These are phyloP conservation scores for Rhynchopsitta pachyrhyncha DNA, from an alignment of 2,113 vertebrate genomes.

Conservation along the genomic window DNA sequence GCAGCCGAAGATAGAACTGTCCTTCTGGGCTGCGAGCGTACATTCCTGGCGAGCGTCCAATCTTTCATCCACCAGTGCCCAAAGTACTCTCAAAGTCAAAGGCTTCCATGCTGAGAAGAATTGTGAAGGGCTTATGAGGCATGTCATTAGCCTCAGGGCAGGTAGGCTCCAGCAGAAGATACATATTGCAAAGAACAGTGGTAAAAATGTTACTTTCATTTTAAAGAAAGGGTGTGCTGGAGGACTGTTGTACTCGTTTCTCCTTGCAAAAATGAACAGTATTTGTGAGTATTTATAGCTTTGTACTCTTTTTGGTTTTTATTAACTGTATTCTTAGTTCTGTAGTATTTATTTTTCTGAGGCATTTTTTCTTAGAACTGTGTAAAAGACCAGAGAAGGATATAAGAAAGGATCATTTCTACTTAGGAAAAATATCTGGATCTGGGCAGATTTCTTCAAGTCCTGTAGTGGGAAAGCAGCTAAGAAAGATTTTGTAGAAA, in stretches of 20 bases:
- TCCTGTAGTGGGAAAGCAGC: background rate
- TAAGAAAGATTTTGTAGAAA: background rate
- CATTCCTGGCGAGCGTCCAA: background rate
- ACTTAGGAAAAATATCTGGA: background rate
- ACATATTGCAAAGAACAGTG: background rate
- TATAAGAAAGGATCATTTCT: background rate
- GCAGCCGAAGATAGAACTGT: background rate
- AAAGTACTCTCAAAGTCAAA: background rate
- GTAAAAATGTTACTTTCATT: background rate
- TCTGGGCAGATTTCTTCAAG: background rate
- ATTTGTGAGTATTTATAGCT: background rate
- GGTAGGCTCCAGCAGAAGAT: background rate
- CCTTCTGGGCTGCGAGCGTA: background rate
- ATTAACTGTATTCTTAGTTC: background rate
- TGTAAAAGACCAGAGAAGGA: background rate
- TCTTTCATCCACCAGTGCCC: background rate
- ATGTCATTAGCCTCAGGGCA: background rate
- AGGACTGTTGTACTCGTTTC: background rate
- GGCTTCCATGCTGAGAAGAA: background rate
- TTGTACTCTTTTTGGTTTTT: background rate
- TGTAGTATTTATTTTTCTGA: background rate
- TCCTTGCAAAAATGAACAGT: background rate
- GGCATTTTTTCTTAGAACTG: background rate
- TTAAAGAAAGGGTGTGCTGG: background rate
- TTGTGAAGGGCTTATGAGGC: background rate